Evolutionary conservation across 2,797 vertebrate genomes (phyloP).

Genomic region (Esox lucius): DNA sequence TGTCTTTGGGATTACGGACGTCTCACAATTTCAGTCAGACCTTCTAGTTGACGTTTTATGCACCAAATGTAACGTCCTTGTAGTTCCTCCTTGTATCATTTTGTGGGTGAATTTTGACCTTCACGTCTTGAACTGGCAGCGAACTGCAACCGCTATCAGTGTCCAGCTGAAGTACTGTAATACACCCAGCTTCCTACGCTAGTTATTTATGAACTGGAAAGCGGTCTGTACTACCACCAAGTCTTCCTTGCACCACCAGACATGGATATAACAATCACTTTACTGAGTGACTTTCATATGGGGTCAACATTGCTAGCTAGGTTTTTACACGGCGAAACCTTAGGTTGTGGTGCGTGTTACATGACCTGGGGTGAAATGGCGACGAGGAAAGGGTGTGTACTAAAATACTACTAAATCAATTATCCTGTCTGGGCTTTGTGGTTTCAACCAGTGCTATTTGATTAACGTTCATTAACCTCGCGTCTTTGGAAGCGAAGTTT

Average conservation of each 20-base stretch:
- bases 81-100: neutral
- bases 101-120: slow-evolving; percentile 61
- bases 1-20: neutral
- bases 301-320: neutral
- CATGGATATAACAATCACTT: neutral
- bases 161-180: slow-evolving; percentile 1
- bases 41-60: neutral
- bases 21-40: neutral
- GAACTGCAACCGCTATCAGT: slow-evolving; percentile 38
- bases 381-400: no score
- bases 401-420: no score
- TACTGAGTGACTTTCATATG: neutral
- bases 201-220: neutral
- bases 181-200: neutral
- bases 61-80: neutral
- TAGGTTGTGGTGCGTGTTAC: neutral
- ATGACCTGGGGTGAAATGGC: neutral
- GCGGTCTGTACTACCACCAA: neutral
- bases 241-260: neutral
- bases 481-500: no score
- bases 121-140: slow-evolving; percentile 55
- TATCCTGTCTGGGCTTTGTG: no score
- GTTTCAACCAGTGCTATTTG: no score
- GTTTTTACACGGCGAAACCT: neutral
- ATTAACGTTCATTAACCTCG: no score